Evolutionary conservation across 2,113 vertebrate genomes (phyloP), one percentile per base, ranked within the genome.

Genomic region (Pomatorhinus ruficollis): DNA sequence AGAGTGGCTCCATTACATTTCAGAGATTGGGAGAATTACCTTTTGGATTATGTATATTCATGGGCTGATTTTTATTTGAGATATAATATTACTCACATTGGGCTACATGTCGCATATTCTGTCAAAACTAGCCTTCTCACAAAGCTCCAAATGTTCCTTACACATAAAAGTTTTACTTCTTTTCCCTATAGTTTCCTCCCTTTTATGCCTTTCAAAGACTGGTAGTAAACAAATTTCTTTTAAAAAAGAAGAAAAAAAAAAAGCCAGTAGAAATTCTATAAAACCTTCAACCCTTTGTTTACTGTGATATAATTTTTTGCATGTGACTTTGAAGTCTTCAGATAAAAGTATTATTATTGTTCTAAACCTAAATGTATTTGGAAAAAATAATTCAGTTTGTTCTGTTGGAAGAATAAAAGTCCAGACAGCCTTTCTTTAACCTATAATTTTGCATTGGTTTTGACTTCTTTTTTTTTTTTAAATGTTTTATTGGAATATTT

Each of bases 11-110:
- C 96, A 98, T 98, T 98, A 98, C 98, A 96, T 96, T 97, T 97
- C 93, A 85, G 98, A 98, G 98, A 98, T 97, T 98, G 98, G 97
- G 96, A 98, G 98, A 98, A 98, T 98, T 98, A 98, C 98, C 98
- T 98, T 98, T 96, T 96, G 98, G 98, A 98, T 98, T 97, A 98
- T 98, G 97, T 97, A 98, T 98, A 98, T 98, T 98, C 98, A 98
- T 98, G 96, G 97, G 88, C 97, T 97, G 98, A 98, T 98, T 97
- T 98, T 98, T 98, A 97, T 98, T 98, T 98, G 97, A 96, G 98
- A 98, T 98, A 98, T 92, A 97, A 92, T 96, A 95, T 97, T 96
- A 97, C 97, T 98, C 96, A 87, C 94, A 4, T 94, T 95, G 97
- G 97, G 94, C 96, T 97, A 95, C 97, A 97, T 97, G 97, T 97